Base-by-base conservation (phyloP, 2,113 vertebrate genomes). In the Dolichotis patagonum region DNA sequence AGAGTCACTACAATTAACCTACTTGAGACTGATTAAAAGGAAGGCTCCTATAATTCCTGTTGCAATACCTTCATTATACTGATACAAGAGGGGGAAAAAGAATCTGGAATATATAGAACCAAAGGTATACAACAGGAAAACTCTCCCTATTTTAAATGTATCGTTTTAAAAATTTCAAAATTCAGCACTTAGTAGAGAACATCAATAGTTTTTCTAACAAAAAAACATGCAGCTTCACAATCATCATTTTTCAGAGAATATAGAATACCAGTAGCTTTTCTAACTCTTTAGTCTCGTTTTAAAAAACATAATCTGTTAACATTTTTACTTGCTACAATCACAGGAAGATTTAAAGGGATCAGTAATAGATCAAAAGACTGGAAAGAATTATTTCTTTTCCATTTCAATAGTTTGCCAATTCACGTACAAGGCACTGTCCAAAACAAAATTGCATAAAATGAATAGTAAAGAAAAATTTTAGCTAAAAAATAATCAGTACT, bases 1-100 rank as follows among this genome's bases (percentile, higher is more conserved):
- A 95, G 98, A 98, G 98, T 98, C 97, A 94, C 96, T 97, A 95
- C 98, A 98, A 98, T 98, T 98, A 98, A 97, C 96, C 96, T 81
- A 90, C 88, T 90, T 96, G 85, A 85, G 88, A 87, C 41, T 96
- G 96, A 98, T 97, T 97, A 98, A 95, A 98, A 98, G 95, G 97
- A 94, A 94, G 78, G 54, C 82, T 94, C 82, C 97, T 94, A 56
- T 98, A 97, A 98, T 85, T 94, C 94, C 43, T 69, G 92, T 94
- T 94, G 78, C 75, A 95, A 98, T 95, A 49, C 90, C 49, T 90
- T 93, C 94, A 75, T 93, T 93, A 96, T 78, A 78, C 7, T 26
- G 95, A 81, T 30, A 46, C 28, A n/a, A 96, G 77, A 88, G 13
- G 28, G 52, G 84, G 60, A 6, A 67, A 96, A 96, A 96, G 84